Base-by-base conservation (phyloP, 2,113 vertebrate genomes). In the Dromaius novaehollandiae region DNA sequence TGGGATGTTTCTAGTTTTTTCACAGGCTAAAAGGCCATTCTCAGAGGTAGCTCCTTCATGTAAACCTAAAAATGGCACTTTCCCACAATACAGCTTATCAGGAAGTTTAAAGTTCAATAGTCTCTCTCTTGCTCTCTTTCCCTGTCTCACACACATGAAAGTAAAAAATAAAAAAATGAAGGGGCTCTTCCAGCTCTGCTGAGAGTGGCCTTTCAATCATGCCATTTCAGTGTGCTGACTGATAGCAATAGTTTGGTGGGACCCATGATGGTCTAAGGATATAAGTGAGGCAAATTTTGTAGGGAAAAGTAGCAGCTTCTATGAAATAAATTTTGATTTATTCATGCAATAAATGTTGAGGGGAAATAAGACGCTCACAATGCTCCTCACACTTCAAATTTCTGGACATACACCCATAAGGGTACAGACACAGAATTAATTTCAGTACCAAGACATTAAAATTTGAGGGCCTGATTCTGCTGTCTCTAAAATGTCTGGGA, bases 1-100 rank as follows among this genome's bases (percentile, higher is more conserved):
- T 98, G 98, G 97, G 98, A 98, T 98, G 98, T 98, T 98, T 98
- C 98, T 98, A 98, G 97, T 97, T 98, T 98, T 98, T 98, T 98
- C 98, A 97, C 96, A 98, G 97, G 98, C 97, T 98, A 98, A 97
- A 96, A 97, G 97, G 98, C 97, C 98, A 89, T 98, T 99, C 98
- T 99, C 98, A 98, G 99, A 98, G 98, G 98, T 98, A 98, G 98
- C 97, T 98, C 98, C 98, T 98, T 98, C 98, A 98, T 98, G 98
- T 98, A 98, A 98, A 98, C 98, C 98, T 98, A 98, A 98, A 98
- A 98, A 98, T 98, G 98, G 97, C 96, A 98, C 98, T 99, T 99
- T 99, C 98, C 98, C 98, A 99, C 98, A 98, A 98, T 98, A 98
- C 79, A 96, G 97, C 88, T 98, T 97, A 98, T 98, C 88, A 88